Evolutionary conservation across 2,888 invertebrate species (phyloP), one percentile per base, ranked within the genome.

Genomic region (Petrophora chlorosata): DNA sequence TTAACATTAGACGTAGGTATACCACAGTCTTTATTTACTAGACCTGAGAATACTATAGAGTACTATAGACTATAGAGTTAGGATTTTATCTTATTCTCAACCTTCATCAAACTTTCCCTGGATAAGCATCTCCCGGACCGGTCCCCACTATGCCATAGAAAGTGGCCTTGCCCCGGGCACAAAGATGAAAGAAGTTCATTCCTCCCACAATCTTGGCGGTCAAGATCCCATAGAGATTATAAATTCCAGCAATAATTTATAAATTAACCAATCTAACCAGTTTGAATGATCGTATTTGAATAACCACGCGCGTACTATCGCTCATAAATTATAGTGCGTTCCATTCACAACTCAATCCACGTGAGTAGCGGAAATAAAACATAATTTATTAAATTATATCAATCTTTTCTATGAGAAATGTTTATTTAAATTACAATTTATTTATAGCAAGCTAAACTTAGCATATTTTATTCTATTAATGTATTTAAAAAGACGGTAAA

Each of bases 81-180:
- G n/a, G n/a, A n/a, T n/a, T n/a, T n/a, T n/a, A n/a, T n/a, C n/a
- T n/a, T n/a, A n/a, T n/a, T n/a, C n/a, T n/a, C n/a, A 53, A 58
- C 47, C 19, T 35, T 10, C 23, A 62, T 46, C 19, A 35, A 38
- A 52, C 69, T 67, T 72, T 74, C 73, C 67, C 61, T 61, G 62
- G 65, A 65, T 61, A 44, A 49, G 25, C 38, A 33, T 47, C 43
- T 51, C 50, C 59, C 46, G 58, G 77, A 85, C 86, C 85, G 86
- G 86, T 85, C 78, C 67, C 53, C n/a, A 39, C 32, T n/a, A n/a
- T n/a, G n/a, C n/a, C 50, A 49, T 57, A 88, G 89, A 88, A 89
- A 89, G 88, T 61, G 84, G 81, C 87, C 86, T 87, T 85, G 85
- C 62, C 79, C 71, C 60, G 56, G 58, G 65, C 65, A 63, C 65